A percentile compares a stretch with the other conserved stretches of the same genome.
These are phyloP conservation scores for Myopa testacea DNA, from an alignment of 2,888 invertebrate genomes.

Conservation along the genomic window DNA sequence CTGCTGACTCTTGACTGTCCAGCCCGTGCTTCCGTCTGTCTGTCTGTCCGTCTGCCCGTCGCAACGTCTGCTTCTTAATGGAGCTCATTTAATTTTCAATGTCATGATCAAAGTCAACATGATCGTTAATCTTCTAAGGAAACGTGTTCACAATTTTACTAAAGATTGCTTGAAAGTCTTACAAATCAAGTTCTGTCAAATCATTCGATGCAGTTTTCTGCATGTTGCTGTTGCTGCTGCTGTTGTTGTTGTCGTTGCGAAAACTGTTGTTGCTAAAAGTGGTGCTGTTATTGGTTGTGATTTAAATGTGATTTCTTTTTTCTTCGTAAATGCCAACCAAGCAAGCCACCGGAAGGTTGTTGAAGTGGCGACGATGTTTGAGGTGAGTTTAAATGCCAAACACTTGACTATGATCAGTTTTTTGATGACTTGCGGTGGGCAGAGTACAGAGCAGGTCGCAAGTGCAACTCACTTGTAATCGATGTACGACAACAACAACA, in stretches of 20 bases:
- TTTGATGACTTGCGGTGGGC: slow-evolving; percentile 13
- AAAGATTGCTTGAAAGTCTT: not conserved
- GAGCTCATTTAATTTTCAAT: slow-evolving; percentile 16
- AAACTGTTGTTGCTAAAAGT: not conserved
- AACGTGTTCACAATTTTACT: slow-evolving; percentile 23
- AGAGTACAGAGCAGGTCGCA: not conserved
- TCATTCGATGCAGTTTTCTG: not conserved
- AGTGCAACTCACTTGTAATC: not conserved
- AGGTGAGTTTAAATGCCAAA: slow-evolving; percentile 26
- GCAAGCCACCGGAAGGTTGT: not conserved
- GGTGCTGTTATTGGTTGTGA: not conserved
- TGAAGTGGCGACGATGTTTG: not conserved
- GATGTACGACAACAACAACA: slow-evolving; percentile 17
- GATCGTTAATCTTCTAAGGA: slow-evolving; percentile 8
- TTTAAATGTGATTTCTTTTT: slow-evolving; percentile 4
- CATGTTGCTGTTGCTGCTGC: not conserved
- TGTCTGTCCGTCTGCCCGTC: slow-evolving; percentile 2
- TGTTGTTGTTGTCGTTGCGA: not conserved
- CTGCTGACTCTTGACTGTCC: too few species aligned
- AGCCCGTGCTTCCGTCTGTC: not conserved
- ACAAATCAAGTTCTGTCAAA: slow-evolving; percentile 14
- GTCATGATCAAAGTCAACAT: slow-evolving; percentile 36
- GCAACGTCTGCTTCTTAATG: not conserved
- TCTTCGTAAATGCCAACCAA: not conserved
- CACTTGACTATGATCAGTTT: not conserved